Conservation (phyloP, 2,113 vertebrate species). For the human (Homo sapiens) region DNA sequence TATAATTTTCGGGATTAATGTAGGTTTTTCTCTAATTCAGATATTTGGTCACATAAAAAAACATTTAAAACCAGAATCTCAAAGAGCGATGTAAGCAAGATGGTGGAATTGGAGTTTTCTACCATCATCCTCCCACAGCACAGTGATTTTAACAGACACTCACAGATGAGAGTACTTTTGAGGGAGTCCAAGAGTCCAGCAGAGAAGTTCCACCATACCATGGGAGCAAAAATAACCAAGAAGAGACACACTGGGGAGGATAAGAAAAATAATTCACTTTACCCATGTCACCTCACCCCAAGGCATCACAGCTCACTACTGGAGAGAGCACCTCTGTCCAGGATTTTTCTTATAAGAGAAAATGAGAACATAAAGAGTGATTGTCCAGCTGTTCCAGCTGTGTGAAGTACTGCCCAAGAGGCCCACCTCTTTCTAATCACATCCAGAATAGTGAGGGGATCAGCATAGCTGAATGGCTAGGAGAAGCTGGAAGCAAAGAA, state of each 20-base stretch:
- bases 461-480: neutral
- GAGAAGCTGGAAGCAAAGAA: neutral
- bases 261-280: neutral
- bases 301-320: neutral
- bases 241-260: neutral
- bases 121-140: too few relatives aligned
- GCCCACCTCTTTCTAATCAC: neutral
- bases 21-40: neutral
- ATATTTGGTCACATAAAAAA: neutral
- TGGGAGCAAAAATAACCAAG: neutral
- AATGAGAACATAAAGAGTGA: neutral
- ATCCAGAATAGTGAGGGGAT: neutral
- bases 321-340: neutral
- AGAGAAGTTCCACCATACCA: neutral
- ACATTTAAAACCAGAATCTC: neutral
- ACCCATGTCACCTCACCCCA: too few relatives aligned
- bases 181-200: neutral
- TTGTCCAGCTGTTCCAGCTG: neutral
- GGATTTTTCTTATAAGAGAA: neutral
- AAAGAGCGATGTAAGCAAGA: neutral
- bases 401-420: neutral
- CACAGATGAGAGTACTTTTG: neutral
- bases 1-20: neutral
- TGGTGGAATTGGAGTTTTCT: neutral
- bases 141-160: neutral